Evolutionary conservation across 2,888 invertebrate genomes (phyloP).

Genomic region (Sarcophaga variegata): DNA sequence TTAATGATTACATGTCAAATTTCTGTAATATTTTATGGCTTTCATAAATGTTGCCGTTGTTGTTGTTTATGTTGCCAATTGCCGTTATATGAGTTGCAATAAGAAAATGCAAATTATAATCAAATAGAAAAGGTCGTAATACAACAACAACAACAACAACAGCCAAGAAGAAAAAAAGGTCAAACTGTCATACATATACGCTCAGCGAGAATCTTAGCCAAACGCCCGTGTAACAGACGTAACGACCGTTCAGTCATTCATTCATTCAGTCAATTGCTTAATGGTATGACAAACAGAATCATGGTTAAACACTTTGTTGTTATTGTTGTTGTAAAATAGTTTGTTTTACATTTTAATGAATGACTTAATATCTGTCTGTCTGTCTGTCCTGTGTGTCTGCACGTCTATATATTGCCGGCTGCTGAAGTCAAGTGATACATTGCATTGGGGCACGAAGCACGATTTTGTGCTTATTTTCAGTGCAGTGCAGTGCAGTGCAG

Average conservation of each 20-base stretch:
- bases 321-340: neutral
- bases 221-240: neutral
- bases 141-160: slow-evolving; percentile 10
- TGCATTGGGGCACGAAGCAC: slow-evolving; percentile 69
- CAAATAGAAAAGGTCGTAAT: slow-evolving; percentile 69
- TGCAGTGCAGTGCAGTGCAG: slow-evolving; percentile 55
- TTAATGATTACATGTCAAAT: slow-evolving; percentile 65
- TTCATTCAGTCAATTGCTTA: neutral
- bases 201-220: neutral
- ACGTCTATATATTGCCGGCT: neutral
- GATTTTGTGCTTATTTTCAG: slow-evolving; percentile 70
- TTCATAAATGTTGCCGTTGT: slow-evolving; percentile 23
- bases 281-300: slow-evolving; percentile 61
- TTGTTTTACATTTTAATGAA: slow-evolving; percentile 52
- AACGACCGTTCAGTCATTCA: too few species aligned
- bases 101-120: slow-evolving; percentile 61
- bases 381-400: neutral
- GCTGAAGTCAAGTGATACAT: slow-evolving; percentile 69
- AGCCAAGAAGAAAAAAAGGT: slow-evolving; percentile 15
- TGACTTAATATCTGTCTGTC: slow-evolving; percentile 60
- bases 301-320: slow-evolving; percentile 38
- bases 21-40: slow-evolving; percentile 54
- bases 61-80: slow-evolving; percentile 27
- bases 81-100: neutral
- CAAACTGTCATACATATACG: slow-evolving; percentile 44